Evolutionary conservation across 1,140 invertebrate species (phyloP).

Genomic region (Cephus cinctus): DNA sequence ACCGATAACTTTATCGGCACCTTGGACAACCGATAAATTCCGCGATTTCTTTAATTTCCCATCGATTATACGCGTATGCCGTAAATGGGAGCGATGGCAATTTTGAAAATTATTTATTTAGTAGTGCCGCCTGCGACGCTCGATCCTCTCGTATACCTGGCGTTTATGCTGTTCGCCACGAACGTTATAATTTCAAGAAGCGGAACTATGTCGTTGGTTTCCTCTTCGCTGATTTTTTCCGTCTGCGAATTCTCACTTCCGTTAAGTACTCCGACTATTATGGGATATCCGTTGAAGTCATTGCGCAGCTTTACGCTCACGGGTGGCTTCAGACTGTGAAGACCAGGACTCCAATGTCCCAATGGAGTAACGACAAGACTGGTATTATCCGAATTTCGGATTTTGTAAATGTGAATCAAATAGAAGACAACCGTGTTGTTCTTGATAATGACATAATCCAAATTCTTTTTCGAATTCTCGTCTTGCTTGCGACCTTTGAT

Average conservation of each 20-base stretch:
- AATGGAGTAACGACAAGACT: constrained; percentile 41
- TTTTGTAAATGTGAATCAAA: constrained; percentile 44
- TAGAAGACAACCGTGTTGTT: constrained; percentile 25
- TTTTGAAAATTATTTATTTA: too few species aligned
- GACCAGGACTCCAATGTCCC: constrained; percentile 44
- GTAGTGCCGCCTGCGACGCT: too few species aligned
- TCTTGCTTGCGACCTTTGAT: not conserved
- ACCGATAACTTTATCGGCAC: too few species aligned
- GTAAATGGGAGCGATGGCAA: too few species aligned
- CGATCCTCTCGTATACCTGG: too few species aligned
- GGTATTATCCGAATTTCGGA: constrained; percentile 41
- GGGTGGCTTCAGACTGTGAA: constrained; percentile 24
- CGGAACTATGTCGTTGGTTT: constrained; percentile 39
- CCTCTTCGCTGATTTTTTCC: constrained; percentile 23
- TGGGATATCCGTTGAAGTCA: constrained; percentile 42
- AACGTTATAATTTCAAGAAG: constrained; percentile 46
- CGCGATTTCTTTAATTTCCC: too few species aligned
- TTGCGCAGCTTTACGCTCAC: constrained; percentile 38
- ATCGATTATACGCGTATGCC: too few species aligned
- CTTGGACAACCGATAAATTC: too few species aligned
- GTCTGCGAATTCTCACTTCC: constrained; percentile 37
- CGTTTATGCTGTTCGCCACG: constrained; percentile 43
- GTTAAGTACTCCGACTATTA: constrained; percentile 48
- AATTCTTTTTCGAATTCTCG: constrained; percentile 21
- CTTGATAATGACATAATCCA: constrained; percentile 17